Percentiles rank a stretch among this genome's conserved stretches.
phyloP scores from a whole-genome alignment of 2,113 vertebrate genomes.

The Calonectris borealis region DNA sequence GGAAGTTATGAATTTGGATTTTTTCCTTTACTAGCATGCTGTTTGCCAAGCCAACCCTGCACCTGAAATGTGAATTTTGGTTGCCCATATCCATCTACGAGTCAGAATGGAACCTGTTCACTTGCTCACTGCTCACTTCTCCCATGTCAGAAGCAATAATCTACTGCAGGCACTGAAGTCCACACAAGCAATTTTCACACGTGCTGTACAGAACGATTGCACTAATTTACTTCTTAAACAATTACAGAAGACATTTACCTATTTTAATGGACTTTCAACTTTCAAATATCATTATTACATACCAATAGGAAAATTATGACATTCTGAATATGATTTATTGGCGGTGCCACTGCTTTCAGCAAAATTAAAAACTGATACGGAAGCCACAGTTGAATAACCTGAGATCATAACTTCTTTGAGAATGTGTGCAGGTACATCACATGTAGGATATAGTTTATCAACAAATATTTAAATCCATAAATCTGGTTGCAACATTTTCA shows the following conservation, averaged over 20 bases:
- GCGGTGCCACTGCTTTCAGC: background rate
- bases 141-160: background rate
- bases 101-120: background rate
- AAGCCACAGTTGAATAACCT: background rate
- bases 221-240: background rate
- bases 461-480: background rate
- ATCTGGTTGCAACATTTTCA: background rate
- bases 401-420: background rate
- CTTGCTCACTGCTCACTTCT: background rate
- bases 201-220: background rate
- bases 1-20: background rate
- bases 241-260: background rate
- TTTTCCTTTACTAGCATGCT: background rate
- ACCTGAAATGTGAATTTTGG: background rate
- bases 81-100: rapidly evolving
- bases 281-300: background rate
- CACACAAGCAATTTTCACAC: background rate
- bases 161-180: background rate
- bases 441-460: background rate
- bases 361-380: background rate
- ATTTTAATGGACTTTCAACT: background rate
- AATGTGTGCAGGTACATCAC: background rate
- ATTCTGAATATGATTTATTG: background rate
- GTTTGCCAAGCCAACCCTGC: background rate
- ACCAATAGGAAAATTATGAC: background rate